Evolutionary conservation across 2,113 vertebrate species (phyloP).

Genomic region (Martes martes): DNA sequence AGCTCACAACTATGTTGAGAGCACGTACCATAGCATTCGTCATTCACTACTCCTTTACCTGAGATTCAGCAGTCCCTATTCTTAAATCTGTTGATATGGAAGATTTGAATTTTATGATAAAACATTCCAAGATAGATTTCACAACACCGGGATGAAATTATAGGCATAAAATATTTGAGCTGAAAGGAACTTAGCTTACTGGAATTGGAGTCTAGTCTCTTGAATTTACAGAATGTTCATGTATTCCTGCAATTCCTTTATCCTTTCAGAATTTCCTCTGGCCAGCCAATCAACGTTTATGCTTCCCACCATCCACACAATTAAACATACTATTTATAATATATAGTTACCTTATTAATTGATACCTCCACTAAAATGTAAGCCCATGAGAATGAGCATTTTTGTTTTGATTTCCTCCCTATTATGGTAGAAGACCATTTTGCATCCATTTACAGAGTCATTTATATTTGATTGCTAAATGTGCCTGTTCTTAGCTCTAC

Average conservation of each 20-base stretch:
- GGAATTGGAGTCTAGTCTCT: background rate
- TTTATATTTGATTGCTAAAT: background rate
- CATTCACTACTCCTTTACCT: background rate
- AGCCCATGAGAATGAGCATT: background rate
- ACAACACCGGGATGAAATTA: background rate
- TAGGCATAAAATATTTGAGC: background rate
- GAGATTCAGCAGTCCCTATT: background rate
- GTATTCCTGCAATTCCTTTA: background rate
- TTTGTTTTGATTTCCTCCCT: background rate
- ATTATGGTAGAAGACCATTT: background rate
- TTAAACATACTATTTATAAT: background rate
- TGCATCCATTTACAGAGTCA: background rate
- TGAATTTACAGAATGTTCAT: background rate
- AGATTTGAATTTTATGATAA: background rate
- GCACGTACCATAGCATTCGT: accelerated
- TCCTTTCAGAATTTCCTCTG: background rate
- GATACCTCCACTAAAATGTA: background rate
- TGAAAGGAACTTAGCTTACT: background rate
- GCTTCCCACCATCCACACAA: background rate
- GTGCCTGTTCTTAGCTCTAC: background rate
- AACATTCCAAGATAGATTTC: background rate
- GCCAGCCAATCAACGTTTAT: background rate
- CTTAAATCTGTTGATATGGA: background rate
- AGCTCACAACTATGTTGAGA: too few relatives aligned
- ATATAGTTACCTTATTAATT: background rate